phyloP scores from a whole-genome alignment of 2,113 vertebrate species.

The Podilymbus podiceps region DNA sequence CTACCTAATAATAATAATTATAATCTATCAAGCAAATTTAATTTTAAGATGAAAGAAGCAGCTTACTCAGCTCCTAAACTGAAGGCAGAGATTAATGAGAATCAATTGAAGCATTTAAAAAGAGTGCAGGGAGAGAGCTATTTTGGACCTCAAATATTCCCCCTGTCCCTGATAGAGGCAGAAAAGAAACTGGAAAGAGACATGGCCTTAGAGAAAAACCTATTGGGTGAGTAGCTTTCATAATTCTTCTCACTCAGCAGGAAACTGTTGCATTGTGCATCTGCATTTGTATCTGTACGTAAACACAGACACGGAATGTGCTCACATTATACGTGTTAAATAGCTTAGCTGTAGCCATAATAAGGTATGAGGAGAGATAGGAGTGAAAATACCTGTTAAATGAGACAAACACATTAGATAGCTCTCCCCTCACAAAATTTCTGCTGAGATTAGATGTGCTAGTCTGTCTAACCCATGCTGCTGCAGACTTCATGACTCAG shows the following conservation, averaged over 20 bases:
- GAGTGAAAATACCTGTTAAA: neutral
- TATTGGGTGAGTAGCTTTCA: neutral
- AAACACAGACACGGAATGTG: neutral
- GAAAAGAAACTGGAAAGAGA: neutral
- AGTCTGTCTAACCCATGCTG: neutral
- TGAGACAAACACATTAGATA: neutral
- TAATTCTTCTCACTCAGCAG: neutral
- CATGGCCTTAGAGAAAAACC: neutral
- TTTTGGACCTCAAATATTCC: neutral
- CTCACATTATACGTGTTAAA: rapidly evolving
- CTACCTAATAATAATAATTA: constrained; percentile 49
- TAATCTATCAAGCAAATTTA: constrained; percentile 54
- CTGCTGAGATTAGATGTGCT: neutral
- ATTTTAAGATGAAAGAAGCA: constrained; percentile 60
- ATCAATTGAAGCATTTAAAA: constrained; percentile 74
- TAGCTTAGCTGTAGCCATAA: neutral
- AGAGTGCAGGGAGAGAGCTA: constrained; percentile 20
- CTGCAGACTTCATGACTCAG: neutral
- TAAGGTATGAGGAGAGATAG: neutral
- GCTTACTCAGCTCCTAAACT: constrained; percentile 66
- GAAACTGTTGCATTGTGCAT: neutral
- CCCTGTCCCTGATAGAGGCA: neutral
- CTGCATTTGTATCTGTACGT: neutral
- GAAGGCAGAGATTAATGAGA: constrained; percentile 75
- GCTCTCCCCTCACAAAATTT: neutral